phyloP scores from a whole-genome alignment of 2,888 invertebrate genomes.

The Hirtodrosophila trivittata region DNA sequence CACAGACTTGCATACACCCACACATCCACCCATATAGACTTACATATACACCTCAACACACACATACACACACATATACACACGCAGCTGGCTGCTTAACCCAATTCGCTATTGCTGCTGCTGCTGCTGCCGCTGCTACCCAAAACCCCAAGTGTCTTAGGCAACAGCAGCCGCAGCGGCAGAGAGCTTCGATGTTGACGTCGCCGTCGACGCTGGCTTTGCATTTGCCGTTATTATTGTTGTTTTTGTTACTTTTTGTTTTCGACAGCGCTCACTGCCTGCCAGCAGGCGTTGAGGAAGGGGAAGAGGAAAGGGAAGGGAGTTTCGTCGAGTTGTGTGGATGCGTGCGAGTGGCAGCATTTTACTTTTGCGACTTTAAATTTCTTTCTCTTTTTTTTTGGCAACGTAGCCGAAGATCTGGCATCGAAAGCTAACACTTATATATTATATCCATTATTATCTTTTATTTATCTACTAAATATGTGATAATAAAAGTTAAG shows the following conservation, averaged over 20 bases:
- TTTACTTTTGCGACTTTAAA: constrained; percentile 43
- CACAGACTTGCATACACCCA: constrained; percentile 19
- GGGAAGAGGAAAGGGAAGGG: no score
- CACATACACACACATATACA: constrained; percentile 22
- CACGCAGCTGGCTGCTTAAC: constrained; percentile 67
- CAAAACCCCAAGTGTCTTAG: constrained; percentile 60
- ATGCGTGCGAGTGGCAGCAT: constrained; percentile 62
- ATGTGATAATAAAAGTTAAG: no score
- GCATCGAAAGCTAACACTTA: neutral
- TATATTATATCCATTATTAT: no score
- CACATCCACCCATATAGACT: constrained; percentile 2
- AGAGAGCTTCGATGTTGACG: constrained; percentile 14
- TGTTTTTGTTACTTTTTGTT: constrained; percentile 49
- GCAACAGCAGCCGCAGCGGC: constrained; percentile 26
- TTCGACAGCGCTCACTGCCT: constrained; percentile 27
- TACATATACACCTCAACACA: constrained; percentile 4
- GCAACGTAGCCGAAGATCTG: no score
- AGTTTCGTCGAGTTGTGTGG: constrained; percentile 8
- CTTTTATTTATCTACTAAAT: no score
- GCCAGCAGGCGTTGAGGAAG: constrained; percentile 26
- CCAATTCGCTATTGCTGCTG: constrained; percentile 58
- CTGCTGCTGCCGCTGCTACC: constrained; percentile 22
- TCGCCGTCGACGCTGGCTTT: constrained; percentile 11
- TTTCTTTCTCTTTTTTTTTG: constrained; percentile 25
- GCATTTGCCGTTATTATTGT: constrained; percentile 23